Evolutionary conservation across 92 coral and sea anemone species (phyloP).

Genomic region (Phenganax marumi): DNA sequence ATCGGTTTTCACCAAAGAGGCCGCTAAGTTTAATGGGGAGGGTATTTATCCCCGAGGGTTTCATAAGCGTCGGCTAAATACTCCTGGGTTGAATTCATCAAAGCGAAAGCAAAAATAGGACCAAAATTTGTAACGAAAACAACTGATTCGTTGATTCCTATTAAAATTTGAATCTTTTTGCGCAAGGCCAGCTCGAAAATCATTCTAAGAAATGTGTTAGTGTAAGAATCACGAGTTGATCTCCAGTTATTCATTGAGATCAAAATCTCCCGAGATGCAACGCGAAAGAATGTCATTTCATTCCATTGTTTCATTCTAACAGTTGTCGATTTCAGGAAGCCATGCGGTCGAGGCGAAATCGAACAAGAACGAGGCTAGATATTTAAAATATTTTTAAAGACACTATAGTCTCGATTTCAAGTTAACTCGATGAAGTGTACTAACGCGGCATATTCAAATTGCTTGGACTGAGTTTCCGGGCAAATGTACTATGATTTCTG

Average conservation of each 20-base stretch:
- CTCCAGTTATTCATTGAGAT: not conserved
- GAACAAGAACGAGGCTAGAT: slow-evolving; percentile 96
- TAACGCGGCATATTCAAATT: slow-evolving; percentile 49
- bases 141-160: no score
- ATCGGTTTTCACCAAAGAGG: slow-evolving; percentile 15
- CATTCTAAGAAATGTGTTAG: not conserved
- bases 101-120: not conserved
- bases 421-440: slow-evolving; percentile 67
- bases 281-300: not conserved
- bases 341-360: slow-evolving; percentile 99
- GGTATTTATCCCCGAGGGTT: slow-evolving; percentile 65
- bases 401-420: slow-evolving; percentile 97
- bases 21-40: slow-evolving; percentile 56
- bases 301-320: not conserved
- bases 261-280: slow-evolving; percentile 24
- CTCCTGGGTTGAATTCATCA: not conserved
- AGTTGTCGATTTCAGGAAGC: slow-evolving; percentile 42
- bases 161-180: not conserved
- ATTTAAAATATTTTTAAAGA: slow-evolving; percentile 59
- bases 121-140: not conserved
- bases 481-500: slow-evolving; percentile 54
- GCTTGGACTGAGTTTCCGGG: slow-evolving; percentile 55
- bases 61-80: slow-evolving; percentile 30
- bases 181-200: not conserved
- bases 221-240: not conserved